phyloP scores from a whole-genome alignment of 2,797 vertebrate species.

The Malacoraja senta region DNA sequence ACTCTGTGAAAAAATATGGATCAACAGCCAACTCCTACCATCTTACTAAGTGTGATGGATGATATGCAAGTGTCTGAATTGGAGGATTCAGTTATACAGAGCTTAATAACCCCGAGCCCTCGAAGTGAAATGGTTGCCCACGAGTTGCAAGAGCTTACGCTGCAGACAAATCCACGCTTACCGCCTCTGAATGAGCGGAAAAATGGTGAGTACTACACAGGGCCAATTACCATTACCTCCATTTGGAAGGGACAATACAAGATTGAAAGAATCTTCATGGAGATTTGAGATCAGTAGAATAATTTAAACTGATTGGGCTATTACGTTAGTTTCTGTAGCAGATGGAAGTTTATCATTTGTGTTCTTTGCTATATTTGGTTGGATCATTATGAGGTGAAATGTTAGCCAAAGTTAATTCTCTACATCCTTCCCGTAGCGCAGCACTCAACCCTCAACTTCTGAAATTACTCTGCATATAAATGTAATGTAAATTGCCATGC shows the following conservation, averaged over 20 bases:
- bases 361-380: not conserved
- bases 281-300: not conserved
- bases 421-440: no score
- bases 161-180: slow-evolving; percentile 77
- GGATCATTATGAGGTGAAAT: not conserved
- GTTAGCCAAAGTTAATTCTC: not conserved
- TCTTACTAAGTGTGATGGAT: slow-evolving; percentile 67
- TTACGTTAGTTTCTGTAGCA: not conserved
- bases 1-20: slow-evolving; percentile 28
- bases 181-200: slow-evolving; percentile 87
- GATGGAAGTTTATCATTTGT: not conserved
- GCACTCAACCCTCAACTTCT: no score
- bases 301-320: not conserved
- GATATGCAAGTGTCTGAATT: slow-evolving; percentile 55
- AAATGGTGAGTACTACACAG: slow-evolving; percentile 70
- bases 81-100: slow-evolving; percentile 63
- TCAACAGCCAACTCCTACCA: slow-evolving; percentile 34
- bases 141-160: slow-evolving; percentile 82
- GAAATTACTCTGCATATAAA: not conserved
- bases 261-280: not conserved
- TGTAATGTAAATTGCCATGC: not conserved
- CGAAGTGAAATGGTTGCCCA: slow-evolving; percentile 95
- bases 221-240: not conserved
- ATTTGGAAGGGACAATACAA: not conserved
- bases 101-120: slow-evolving; percentile 77